Evolutionary conservation across 2,113 vertebrate species (phyloP), one percentile per base, ranked within the genome.

Genomic region (Corvus cornix): DNA sequence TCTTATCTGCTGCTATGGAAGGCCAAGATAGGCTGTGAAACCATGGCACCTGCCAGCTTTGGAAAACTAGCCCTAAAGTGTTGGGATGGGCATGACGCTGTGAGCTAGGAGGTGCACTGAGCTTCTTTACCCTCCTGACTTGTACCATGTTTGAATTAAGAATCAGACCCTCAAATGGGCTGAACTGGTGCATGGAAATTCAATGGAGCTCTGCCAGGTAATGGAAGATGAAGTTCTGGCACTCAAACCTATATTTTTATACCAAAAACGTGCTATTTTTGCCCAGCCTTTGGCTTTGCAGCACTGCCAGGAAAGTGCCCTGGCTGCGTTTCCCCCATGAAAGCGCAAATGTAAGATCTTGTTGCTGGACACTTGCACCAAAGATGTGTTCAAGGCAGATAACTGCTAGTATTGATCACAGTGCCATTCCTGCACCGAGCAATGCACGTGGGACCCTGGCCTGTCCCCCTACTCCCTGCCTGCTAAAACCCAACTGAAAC

Each of bases 401-500:
- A 87, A 37, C 68, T 69, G 76, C 80, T 93, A 64, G 53, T 49
- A 55, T 93, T 95, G 94, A 93, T 80, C 91, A 82, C 6, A 16
- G 89, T 53, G 70, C 90, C 92, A 89, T 91, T 97, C 96, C 39
- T 95, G 87, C 30, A 14, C 81, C 0, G 4, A 91, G 91, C 69
- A 83, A 70, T 62, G 74, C 9, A 14, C 3, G 44, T 96, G 94
- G 92, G 96, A 94, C 94, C 88, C 93, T 21, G 23, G 68, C 89
- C 94, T 80, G 59, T 83, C 82, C 95, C 89, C 84, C 94, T 81
- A 86, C 70, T 96, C 92, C 83, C 60, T 3, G 86, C 60, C 95
- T 96, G 90, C 85, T 90, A 79, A 87, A 93, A 78, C 92, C 89
- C 93, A 58, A 95, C 81, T 93, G 89, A 74, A 97, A 94, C 70